A percentile compares a stretch with the other conserved stretches of the same genome.
Evolutionary conservation across 2,888 invertebrate genomes (phyloP).

Genomic region (Teleogryllus oceanicus): DNA sequence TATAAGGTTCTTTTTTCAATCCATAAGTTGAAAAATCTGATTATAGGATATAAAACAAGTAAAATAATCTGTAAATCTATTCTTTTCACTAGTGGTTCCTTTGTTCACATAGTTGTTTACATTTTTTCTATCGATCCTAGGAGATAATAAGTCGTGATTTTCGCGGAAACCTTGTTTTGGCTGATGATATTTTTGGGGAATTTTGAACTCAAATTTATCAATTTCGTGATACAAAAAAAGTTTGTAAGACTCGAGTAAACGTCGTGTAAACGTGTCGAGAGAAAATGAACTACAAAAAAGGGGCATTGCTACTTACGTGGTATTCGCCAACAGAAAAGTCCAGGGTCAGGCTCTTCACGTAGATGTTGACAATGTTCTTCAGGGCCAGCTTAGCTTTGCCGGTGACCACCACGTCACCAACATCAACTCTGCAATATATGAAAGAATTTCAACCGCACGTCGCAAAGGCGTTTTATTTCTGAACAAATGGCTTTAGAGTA

Average conservation of each 20-base stretch:
- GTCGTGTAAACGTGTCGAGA: neutral
- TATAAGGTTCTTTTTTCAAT: too few species aligned
- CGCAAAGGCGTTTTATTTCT: neutral
- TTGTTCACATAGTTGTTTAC: too few species aligned
- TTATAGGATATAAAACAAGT: too few species aligned
- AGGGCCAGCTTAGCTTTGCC: neutral
- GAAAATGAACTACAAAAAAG: neutral
- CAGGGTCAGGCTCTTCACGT: neutral
- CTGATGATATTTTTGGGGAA: neutral
- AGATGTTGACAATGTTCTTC: neutral
- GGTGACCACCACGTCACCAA: neutral
- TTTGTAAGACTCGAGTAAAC: neutral
- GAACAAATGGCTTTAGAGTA: neutral
- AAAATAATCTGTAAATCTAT: too few species aligned
- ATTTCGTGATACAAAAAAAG: neutral
- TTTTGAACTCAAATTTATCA: neutral
- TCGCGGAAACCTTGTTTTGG: too few species aligned
- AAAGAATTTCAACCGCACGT: neutral
- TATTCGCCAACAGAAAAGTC: neutral
- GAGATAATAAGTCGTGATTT: too few species aligned
- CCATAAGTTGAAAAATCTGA: too few species aligned
- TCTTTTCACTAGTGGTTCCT: too few species aligned
- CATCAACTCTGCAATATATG: neutral
- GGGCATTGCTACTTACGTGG: neutral
- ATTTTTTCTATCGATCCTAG: too few species aligned